Conservation (phyloP, 1,140 invertebrate genomes). For the Nasonia giraulti region DNA sequence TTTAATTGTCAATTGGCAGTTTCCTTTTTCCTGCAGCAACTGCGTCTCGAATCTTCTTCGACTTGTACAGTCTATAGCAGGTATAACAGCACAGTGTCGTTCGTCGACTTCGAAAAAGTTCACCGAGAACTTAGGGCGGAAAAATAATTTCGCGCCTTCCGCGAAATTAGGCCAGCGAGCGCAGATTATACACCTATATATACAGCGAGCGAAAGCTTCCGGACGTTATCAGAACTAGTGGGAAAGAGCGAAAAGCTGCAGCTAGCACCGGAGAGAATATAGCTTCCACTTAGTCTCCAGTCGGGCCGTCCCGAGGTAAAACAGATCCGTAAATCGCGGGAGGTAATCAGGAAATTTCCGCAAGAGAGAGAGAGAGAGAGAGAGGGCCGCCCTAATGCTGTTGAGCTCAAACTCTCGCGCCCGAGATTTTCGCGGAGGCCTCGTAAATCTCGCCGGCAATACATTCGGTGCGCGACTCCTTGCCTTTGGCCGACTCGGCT, state of each 20-base stretch:
- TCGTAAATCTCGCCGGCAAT: slow-evolving; percentile 41
- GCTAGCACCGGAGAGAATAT: background rate
- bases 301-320: slow-evolving; percentile 26
- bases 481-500: background rate
- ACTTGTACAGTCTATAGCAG: no score
- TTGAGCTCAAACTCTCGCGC: slow-evolving; percentile 26
- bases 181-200: background rate
- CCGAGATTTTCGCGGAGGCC: slow-evolving; percentile 24
- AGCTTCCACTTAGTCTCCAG: slow-evolving; percentile 34
- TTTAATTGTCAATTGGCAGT: background rate
- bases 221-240: slow-evolving; percentile 9
- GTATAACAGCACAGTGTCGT: no score
- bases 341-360: slow-evolving; percentile 48
- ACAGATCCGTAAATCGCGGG: slow-evolving; percentile 43
- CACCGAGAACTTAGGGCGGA: no score
- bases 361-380: background rate
- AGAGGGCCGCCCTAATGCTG: slow-evolving; percentile 48
- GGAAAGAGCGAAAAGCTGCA: background rate
- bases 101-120: no score
- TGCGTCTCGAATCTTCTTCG: no score
- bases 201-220: background rate
- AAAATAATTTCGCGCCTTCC: background rate
- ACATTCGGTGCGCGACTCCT: background rate
- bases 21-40: no score
- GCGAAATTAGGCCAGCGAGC: background rate